Evolutionary conservation across 2,888 invertebrate genomes (phyloP), one percentile per base, ranked within the genome.

Genomic region (Limenitis camilla): DNA sequence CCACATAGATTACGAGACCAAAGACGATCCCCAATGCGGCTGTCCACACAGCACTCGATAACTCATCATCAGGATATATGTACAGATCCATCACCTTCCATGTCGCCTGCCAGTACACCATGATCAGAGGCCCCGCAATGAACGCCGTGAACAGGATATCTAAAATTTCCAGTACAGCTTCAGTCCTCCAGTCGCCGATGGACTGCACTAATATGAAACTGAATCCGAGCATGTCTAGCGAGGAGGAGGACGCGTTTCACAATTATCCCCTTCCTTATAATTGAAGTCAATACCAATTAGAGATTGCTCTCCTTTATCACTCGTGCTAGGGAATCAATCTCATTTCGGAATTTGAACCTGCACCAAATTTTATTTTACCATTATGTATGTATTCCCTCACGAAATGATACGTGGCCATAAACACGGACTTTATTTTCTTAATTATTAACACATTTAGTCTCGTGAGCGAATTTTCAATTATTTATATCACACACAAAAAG

Each of bases 31-130:
- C 93, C 49, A 92, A 85, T 1, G 78, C 71, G 42, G 92, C 81
- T 38, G 93, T 93, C 40, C 89, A 77, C 36, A 89, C 67, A 6
- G 90, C 90, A 59, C 93, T 92, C 19, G 85, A 63, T 0, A 88
- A 69, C 5, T 71, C 67, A 52, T 90, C 78, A 0, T 83, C 75
- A 1, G 93, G 92, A 61, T 89, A 90, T 33, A 94, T 78, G 62
- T 91, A 90, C 19, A 92, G 69, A 65, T 96, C 95, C 71, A 95
- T 88, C 33, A 95, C 76, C 6, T 91, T 91, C 95, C 96, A 96
- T 0, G 92, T 89, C 7, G 96, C 94, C 63, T 95, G 87, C 96
- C 96, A 96, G 19, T 93, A 93, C 64, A 93, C 91, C 5, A 96
- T 95, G 33, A 95, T 94, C 52, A 94, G 81, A 0, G 93, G 93